Conservation (phyloP, 1,140 invertebrate species). For the Musca vetustissima region DNA sequence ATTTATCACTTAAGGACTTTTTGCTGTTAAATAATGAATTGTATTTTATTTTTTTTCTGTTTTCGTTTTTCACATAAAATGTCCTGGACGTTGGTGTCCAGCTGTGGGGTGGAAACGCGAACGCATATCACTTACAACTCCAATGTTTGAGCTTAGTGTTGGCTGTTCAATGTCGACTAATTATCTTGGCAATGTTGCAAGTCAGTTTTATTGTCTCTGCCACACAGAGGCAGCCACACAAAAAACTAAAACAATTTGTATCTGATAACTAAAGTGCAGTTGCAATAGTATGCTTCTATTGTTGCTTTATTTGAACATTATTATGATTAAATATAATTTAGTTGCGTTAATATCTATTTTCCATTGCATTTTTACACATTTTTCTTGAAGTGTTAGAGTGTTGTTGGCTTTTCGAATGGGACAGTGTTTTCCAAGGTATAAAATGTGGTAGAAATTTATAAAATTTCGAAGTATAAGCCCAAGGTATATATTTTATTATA, state of each 20-base stretch:
- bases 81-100: constrained; percentile 10
- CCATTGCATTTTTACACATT: too few species aligned
- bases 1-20: constrained; percentile 5
- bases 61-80: constrained; percentile 12
- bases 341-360: background rate
- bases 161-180: constrained; percentile 43
- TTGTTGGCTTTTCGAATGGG: too few species aligned
- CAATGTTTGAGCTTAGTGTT: constrained; percentile 3
- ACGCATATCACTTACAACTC: background rate
- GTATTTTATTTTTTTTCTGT: background rate
- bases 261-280: background rate
- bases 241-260: background rate
- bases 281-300: background rate
- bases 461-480: too few species aligned
- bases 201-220: constrained; percentile 54
- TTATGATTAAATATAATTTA: constrained; percentile 17
- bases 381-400: too few species aligned
- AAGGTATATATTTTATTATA: too few species aligned
- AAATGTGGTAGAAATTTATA: too few species aligned
- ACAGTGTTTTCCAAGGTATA: too few species aligned
- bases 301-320: constrained; percentile 3
- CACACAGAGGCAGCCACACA: constrained; percentile 2
- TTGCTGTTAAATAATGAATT: background rate
- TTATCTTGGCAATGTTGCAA: constrained; percentile 48
- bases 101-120: background rate